Conservation (phyloP, 1,140 invertebrate species). For the Panagrolaimus sp. region DNA sequence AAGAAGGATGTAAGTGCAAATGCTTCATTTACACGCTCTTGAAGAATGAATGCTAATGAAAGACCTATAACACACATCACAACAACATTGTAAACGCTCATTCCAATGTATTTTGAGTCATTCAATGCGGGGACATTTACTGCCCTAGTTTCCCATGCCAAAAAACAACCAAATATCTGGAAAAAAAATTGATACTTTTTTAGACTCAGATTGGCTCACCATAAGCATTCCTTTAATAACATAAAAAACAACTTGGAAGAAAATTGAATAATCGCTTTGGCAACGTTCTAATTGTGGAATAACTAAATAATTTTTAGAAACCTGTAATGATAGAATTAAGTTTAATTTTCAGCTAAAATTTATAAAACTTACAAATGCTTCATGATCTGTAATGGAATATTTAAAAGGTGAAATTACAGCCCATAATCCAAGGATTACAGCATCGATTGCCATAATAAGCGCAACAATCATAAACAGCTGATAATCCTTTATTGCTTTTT, state of each 20-base stretch:
- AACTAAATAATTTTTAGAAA: slow-evolving; percentile 42
- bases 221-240: slow-evolving; percentile 92
- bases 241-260: slow-evolving; percentile 81
- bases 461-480: slow-evolving; percentile 92
- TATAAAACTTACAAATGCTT: slow-evolving; percentile 40
- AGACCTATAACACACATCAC: slow-evolving; percentile 96
- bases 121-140: slow-evolving; percentile 95
- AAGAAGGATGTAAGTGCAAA: slow-evolving; percentile 93
- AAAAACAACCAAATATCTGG: slow-evolving; percentile 93
- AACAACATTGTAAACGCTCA: slow-evolving; percentile 96
- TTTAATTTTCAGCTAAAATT: not conserved
- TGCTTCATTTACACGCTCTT: slow-evolving; percentile 88
- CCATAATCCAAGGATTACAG: slow-evolving; percentile 92
- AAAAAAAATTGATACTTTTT: no score
- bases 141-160: slow-evolving; percentile 96
- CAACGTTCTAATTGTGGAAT: slow-evolving; percentile 88
- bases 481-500: slow-evolving; percentile 96
- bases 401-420: slow-evolving; percentile 87
- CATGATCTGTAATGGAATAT: slow-evolving; percentile 47
- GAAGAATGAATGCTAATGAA: slow-evolving; percentile 81
- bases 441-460: slow-evolving; percentile 78
- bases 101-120: slow-evolving; percentile 90
- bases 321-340: slow-evolving; percentile 30
- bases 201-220: no score
- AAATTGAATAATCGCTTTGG: slow-evolving; percentile 83